Percentiles rank a stretch among this genome's conserved stretches.
Evolutionary conservation across 2,797 vertebrate genomes (phyloP).

Genomic region (Gobionotothen gibberifrons): DNA sequence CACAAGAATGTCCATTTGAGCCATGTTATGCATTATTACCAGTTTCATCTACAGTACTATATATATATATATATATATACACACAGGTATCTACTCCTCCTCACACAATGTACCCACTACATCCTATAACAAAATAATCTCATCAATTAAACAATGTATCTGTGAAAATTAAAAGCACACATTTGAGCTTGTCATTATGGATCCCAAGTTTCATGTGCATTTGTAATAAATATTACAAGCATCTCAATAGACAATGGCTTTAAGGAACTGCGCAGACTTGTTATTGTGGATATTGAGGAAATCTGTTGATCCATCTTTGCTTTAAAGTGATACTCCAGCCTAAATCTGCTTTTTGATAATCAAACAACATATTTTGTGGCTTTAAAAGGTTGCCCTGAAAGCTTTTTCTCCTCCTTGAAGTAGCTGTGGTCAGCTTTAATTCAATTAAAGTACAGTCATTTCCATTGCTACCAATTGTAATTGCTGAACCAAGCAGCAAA

Average conservation of each 20-base stretch:
- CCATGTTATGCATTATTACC: constrained; percentile 4
- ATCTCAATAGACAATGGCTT: constrained; percentile 42
- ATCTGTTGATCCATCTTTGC: constrained; percentile 3
- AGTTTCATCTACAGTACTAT: constrained; percentile 15
- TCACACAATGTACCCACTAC: constrained; percentile 12
- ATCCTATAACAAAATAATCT: constrained; percentile 22
- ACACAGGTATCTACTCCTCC: not conserved
- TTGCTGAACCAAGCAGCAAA: not conserved
- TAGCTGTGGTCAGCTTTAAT: not conserved
- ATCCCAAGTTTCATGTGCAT: constrained; percentile 28
- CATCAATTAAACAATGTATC: constrained; percentile 33
- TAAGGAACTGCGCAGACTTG: constrained; percentile 17
- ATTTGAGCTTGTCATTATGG: constrained; percentile 4
- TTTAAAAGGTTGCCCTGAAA: constrained; percentile 18
- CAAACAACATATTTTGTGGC: not conserved
- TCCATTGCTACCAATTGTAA: not conserved
- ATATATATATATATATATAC: not conserved
- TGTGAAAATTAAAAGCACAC: constrained; percentile 14
- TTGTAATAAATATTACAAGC: constrained; percentile 24
- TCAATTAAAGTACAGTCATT: not conserved
- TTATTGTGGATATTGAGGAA: constrained; percentile 2
- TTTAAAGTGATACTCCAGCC: constrained; percentile 12
- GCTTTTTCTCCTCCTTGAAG: not conserved
- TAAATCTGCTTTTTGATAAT: constrained; percentile 7
- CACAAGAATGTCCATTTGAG: constrained; percentile 30